phyloP scores from a whole-genome alignment of 2,888 invertebrate species.

The Leptura quadrifasciata region DNA sequence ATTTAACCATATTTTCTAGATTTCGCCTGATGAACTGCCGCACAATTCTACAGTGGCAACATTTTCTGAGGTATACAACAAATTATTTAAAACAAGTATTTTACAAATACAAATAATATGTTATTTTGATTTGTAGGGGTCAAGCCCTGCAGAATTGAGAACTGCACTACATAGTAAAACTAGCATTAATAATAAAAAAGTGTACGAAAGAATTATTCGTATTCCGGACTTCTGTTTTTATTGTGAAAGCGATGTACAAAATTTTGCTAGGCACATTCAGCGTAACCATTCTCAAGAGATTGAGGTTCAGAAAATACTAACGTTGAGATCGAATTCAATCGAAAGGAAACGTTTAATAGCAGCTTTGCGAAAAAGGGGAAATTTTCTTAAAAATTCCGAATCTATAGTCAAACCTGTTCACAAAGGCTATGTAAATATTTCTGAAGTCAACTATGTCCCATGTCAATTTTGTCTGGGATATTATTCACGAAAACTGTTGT shows the following conservation, averaged over 20 bases:
- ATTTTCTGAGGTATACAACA: not conserved
- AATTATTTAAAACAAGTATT: no score
- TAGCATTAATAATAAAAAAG: slow-evolving; percentile 25
- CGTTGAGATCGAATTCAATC: not conserved
- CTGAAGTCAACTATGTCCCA: slow-evolving; percentile 8
- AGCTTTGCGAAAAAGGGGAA: slow-evolving; percentile 21
- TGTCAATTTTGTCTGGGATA: slow-evolving; percentile 11
- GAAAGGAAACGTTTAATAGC: slow-evolving; percentile 14
- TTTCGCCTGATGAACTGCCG: not conserved
- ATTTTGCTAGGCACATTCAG: slow-evolving; percentile 22
- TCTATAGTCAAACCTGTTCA: slow-evolving; percentile 18
- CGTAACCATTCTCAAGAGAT: slow-evolving; percentile 22
- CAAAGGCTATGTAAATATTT: slow-evolving; percentile 4
- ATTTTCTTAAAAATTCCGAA: slow-evolving; percentile 20
- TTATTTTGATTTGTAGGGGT: not conserved
- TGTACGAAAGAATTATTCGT: slow-evolving; percentile 6
- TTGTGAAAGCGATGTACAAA: slow-evolving; percentile 20
- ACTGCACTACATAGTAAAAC: not conserved
- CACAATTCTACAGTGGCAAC: not conserved
- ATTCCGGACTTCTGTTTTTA: slow-evolving; percentile 8
- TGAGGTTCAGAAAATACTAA: slow-evolving; percentile 15
- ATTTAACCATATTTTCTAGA: not conserved
- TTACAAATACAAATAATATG: no score
- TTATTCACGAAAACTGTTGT: not conserved
- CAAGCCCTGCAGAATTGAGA: not conserved